A percentile compares a stretch with the other conserved stretches of the same genome.
Conservation (phyloP, 2,888 invertebrate genomes). For the Brachypalpus laphriformis region DNA sequence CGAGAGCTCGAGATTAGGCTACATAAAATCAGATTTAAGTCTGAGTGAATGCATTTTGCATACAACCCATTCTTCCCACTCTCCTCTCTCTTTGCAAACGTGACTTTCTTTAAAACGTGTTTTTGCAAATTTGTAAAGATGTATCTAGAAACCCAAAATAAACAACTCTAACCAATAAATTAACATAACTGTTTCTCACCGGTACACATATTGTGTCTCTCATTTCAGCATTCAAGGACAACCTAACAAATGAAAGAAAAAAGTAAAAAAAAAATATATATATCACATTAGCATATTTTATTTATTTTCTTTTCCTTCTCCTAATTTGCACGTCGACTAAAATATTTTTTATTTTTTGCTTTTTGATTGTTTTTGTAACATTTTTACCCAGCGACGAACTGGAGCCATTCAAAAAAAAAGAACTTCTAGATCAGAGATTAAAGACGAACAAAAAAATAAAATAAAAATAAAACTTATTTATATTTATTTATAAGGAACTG, state of each 20-base stretch:
- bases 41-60: no score
- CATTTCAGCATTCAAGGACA: slow-evolving; percentile 32
- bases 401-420: slow-evolving; percentile 26
- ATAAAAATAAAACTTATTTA: not conserved
- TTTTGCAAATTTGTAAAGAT: slow-evolving; percentile 11
- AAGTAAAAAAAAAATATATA: slow-evolving; percentile 7
- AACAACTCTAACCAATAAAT: slow-evolving; percentile 20
- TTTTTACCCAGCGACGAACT: slow-evolving; percentile 14
- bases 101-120: slow-evolving; percentile 35
- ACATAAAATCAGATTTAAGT: no score
- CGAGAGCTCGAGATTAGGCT: no score
- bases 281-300: slow-evolving; percentile 44
- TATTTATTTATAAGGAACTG: slow-evolving; percentile 4
- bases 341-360: not conserved
- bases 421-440: slow-evolving; percentile 30
- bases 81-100: no score
- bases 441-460: not conserved
- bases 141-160: slow-evolving; percentile 18
- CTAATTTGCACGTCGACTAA: slow-evolving; percentile 39
- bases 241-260: slow-evolving; percentile 37
- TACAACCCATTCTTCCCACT: no score
- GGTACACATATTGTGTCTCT: slow-evolving; percentile 31
- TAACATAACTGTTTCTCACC: slow-evolving; percentile 44
- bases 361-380: not conserved
- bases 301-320: slow-evolving; percentile 40